phyloP scores from a whole-genome alignment of 2,797 vertebrate species.

The Spinibarbus caldwelli region DNA sequence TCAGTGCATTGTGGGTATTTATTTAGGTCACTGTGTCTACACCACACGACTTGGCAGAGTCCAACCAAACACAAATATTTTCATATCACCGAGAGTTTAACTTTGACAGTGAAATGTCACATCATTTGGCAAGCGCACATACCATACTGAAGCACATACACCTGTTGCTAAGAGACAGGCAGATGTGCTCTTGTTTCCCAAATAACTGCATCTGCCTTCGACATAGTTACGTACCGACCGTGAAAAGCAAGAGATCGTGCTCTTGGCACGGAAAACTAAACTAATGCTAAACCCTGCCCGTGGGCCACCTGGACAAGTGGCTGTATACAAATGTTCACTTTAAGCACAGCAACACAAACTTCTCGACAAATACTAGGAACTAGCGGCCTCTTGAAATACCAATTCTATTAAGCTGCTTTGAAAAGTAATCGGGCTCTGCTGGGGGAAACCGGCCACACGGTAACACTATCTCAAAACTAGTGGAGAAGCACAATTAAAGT shows the following conservation, averaged over 20 bases:
- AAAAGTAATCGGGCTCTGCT: slow-evolving; percentile 14
- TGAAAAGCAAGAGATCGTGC: slow-evolving; percentile 3
- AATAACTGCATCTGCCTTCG: slow-evolving; percentile 32
- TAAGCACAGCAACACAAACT: slow-evolving; percentile 11
- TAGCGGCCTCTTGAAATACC: slow-evolving; percentile 25
- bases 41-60: slow-evolving; percentile 5
- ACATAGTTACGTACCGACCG: not conserved
- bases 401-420: slow-evolving; percentile 27
- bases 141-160: slow-evolving; percentile 44
- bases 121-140: slow-evolving; percentile 43
- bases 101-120: slow-evolving; percentile 45
- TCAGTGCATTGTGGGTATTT: slow-evolving; percentile 20
- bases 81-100: slow-evolving; percentile 22
- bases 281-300: not conserved
- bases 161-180: slow-evolving; percentile 59
- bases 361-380: not conserved
- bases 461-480: slow-evolving; percentile 16
- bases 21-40: slow-evolving; percentile 45
- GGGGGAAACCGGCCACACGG: not conserved
- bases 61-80: slow-evolving; percentile 31
- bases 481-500: slow-evolving; percentile 39
- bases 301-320: not conserved
- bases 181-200: slow-evolving; percentile 46
- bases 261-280: not conserved
- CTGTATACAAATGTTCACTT: slow-evolving; percentile 24